These are phyloP conservation scores for Gymnosoma rotundatum DNA, from an alignment of 2,888 invertebrate genomes.

Conservation along the genomic window DNA sequence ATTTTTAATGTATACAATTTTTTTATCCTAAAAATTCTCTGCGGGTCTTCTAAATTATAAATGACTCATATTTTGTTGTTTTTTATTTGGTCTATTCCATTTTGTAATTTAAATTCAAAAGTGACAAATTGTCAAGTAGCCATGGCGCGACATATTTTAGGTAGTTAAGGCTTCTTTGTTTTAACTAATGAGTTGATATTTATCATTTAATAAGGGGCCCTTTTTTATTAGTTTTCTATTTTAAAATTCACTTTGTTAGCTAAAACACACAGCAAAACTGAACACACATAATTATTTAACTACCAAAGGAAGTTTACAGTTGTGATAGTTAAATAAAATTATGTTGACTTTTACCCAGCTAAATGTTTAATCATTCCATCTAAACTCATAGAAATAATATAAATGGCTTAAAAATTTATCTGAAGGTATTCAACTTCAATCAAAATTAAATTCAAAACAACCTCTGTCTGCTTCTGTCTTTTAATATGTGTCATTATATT, in stretches of 20 bases:
- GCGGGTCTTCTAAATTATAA: slow-evolving; percentile 29
- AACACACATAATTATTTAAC: background rate
- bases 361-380: no score
- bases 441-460: slow-evolving; percentile 45
- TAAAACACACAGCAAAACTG: background rate
- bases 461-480: background rate
- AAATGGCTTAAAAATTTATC: slow-evolving; percentile 52
- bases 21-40: background rate
- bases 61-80: slow-evolving; percentile 38
- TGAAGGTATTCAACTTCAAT: slow-evolving; percentile 42
- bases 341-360: no score
- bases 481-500: slow-evolving; percentile 74
- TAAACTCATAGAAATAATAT: slow-evolving; percentile 6
- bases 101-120: background rate
- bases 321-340: no score
- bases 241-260: no score
- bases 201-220: slow-evolving; percentile 59
- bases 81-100: slow-evolving; percentile 13
- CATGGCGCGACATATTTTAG: slow-evolving; percentile 58
- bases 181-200: slow-evolving; percentile 64
- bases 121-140: slow-evolving; percentile 61
- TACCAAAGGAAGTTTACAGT: slow-evolving; percentile 40
- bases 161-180: slow-evolving; percentile 63
- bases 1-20: background rate
- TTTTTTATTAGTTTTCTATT: slow-evolving; percentile 1